Evolutionary conservation across 2,797 vertebrate genomes (phyloP).

Genomic region (Onychomys torridus): DNA sequence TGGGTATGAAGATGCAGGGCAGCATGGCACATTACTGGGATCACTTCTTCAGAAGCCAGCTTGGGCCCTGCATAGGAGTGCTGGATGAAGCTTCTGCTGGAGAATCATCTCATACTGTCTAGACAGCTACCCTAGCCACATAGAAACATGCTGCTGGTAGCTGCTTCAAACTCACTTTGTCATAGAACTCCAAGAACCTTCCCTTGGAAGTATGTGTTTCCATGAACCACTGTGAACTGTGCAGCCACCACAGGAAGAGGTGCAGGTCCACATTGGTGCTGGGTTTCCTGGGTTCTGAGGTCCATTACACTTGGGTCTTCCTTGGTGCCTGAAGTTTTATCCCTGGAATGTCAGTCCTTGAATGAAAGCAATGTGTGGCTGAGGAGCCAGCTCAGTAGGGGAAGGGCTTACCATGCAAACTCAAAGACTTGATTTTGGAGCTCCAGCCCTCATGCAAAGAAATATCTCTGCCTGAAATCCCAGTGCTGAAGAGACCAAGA

Average conservation of each 20-base stretch:
- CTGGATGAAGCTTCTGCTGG: background rate
- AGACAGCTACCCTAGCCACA: slow-evolving; percentile 8
- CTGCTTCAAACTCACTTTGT: background rate
- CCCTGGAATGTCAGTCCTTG: background rate
- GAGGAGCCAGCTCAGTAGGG: background rate
- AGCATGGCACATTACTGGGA: background rate
- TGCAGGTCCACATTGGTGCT: no score
- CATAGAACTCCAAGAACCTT: slow-evolving; percentile 42
- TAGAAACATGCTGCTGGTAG: slow-evolving; percentile 9
- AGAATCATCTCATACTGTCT: slow-evolving; percentile 3
- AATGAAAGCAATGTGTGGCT: background rate
- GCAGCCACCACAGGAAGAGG: background rate
- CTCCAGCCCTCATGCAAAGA: background rate
- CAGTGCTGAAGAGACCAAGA: background rate
- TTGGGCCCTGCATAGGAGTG: background rate
- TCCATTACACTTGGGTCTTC: background rate
- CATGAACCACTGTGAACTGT: background rate
- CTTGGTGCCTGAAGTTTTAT: background rate
- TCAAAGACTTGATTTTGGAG: background rate
- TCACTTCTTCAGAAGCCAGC: slow-evolving; percentile 61
- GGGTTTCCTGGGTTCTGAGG: background rate
- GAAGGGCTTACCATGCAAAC: background rate
- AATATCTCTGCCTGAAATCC: background rate
- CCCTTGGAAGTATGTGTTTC: slow-evolving; percentile 11
- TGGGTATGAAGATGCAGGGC: no score